These are phyloP conservation scores for Enhydra lutris DNA, from an alignment of 2,113 vertebrate species.

Conservation along the genomic window DNA sequence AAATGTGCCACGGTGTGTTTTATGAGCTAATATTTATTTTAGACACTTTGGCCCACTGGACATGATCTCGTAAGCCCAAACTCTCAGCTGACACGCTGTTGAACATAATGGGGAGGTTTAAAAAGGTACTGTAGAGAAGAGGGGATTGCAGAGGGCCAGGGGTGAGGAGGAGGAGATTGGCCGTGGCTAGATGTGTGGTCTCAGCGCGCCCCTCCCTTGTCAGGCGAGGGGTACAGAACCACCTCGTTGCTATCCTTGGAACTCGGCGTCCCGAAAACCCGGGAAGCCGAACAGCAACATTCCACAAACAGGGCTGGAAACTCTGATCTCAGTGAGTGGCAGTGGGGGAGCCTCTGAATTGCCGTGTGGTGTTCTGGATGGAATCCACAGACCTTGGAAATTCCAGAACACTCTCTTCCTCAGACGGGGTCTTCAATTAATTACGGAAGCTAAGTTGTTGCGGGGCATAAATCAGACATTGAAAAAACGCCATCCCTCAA, in stretches of 20 bases:
- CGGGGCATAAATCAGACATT: slow-evolving; percentile 25
- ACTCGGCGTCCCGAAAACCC: neutral
- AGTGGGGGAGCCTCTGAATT: neutral
- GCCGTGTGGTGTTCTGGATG: neutral
- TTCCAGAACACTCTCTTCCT: slow-evolving; percentile 2
- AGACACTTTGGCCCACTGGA: slow-evolving; percentile 55
- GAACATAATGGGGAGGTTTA: slow-evolving; percentile 49
- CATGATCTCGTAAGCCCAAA: slow-evolving; percentile 22
- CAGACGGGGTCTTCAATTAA: neutral
- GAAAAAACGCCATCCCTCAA: neutral
- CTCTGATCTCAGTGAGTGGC: neutral
- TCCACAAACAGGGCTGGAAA: neutral
- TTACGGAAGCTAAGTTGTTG: neutral
- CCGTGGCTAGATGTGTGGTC: neutral
- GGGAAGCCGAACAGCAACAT: neutral
- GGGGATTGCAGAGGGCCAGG: slow-evolving; percentile 18
- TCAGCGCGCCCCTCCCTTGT: neutral
- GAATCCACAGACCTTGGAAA: neutral
- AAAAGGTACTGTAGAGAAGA: slow-evolving; percentile 18
- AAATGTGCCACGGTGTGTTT: neutral
- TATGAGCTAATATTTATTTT: slow-evolving; percentile 64
- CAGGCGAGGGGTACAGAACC: neutral
- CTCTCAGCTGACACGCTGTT: slow-evolving; percentile 47
- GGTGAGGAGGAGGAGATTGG: neutral
- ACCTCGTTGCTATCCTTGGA: slow-evolving; percentile 28